Evolutionary conservation across 92 coral and sea anemone species (phyloP), one percentile per base, ranked within the genome.

Genomic region (Anthopleura xanthogrammica): DNA sequence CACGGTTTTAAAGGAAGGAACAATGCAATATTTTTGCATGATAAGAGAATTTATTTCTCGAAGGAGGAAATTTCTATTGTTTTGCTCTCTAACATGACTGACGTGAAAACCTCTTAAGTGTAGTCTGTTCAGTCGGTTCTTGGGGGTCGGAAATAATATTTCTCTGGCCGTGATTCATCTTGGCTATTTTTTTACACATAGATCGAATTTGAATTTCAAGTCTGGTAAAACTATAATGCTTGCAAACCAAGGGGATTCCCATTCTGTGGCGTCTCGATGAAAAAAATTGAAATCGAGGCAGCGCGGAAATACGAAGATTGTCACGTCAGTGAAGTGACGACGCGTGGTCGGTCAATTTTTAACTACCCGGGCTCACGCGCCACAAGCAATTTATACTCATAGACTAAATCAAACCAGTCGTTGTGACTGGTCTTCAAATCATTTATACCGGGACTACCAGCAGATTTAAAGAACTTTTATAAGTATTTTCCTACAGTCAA

Each of bases 231-330:
- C 36, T 36, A 4, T 9, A 20, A 20, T 19, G 29, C 6, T 16
- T 17, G 24, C 14, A 68, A 24, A 13, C 46, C 72, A 75, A 83
- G 88, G 88, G 91, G 91, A 84, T 88, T 88, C 88, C 88, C 91
- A 42, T 84, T 83, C 41, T 22, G 60, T 20, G 3, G 57, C 24
- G 41, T 54, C 14, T 54, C 11, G 50, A 46, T 5, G 19, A 14
- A 56, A 7, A 42, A 7, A 52, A 17, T 17, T 23, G 56, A 83
- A 73, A 83, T 16, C 86, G 86, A 83, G 79, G 86, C 74, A 24
- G 16, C 20, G 72, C 86, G 86, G 86, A 83, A 83, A 76, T 73
- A 65, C 52, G 16, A 58, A 22, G 23, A 23, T 1, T 16, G 66
- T 5, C 65, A 68, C 16, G 74, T 68, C 74, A 68, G 16, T 68